phyloP scores from a whole-genome alignment of 2,797 vertebrate species.

The Remorina albescens region DNA sequence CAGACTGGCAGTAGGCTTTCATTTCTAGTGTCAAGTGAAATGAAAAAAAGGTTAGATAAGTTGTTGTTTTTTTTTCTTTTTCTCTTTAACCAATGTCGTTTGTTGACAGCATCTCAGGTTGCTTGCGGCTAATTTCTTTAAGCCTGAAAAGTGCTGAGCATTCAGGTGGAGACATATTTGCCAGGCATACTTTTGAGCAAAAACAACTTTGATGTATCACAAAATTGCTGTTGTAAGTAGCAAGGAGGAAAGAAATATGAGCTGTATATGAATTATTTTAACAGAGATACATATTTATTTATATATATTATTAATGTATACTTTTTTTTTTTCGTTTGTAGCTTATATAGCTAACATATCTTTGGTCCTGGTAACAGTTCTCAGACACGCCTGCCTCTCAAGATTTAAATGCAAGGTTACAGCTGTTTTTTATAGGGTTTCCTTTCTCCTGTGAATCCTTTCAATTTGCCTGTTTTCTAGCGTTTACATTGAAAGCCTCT shows the following conservation, averaged over 20 bases:
- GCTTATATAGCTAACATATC: neutral
- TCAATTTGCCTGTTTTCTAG: neutral
- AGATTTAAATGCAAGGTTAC: neutral
- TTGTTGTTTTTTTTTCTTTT: no score
- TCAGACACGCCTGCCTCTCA: neutral
- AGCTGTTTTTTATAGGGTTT: neutral
- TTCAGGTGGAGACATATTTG: slow-evolving; percentile 26
- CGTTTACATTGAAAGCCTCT: neutral
- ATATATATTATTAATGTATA: neutral
- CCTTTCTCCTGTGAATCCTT: neutral
- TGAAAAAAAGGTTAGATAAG: slow-evolving; percentile 39
- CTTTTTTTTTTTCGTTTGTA: slow-evolving; percentile 1
- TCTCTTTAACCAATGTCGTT: slow-evolving; percentile 19
- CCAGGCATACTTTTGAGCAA: neutral
- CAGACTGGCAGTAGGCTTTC: slow-evolving; percentile 10
- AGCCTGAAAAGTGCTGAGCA: slow-evolving; percentile 22
- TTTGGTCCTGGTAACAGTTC: neutral
- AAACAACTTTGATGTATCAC: slow-evolving; percentile 20
- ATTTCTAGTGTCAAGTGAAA: slow-evolving; percentile 27
- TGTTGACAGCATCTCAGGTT: slow-evolving; percentile 32
- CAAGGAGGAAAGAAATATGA: neutral
- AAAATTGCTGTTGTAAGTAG: neutral
- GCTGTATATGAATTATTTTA: neutral
- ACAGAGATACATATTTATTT: neutral
- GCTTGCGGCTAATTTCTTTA: slow-evolving; percentile 28